Evolutionary conservation across 2,113 vertebrate species (phyloP), one percentile per base, ranked within the genome.

Genomic region (Ginglymostoma cirratum): DNA sequence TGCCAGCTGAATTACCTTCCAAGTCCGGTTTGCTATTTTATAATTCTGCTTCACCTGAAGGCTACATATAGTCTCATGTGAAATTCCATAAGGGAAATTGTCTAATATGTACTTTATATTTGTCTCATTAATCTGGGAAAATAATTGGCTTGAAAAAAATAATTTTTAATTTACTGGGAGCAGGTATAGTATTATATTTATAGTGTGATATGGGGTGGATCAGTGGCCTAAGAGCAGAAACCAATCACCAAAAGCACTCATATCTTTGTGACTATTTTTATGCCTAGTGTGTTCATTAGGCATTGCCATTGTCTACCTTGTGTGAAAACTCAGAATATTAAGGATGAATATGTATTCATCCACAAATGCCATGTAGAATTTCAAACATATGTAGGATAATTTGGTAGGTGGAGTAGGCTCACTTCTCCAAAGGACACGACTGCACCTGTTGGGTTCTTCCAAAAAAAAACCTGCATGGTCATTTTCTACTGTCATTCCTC

Each of bases 61-160:
- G 21, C 34, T 38, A 42, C 17, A 42, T 7, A 42, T 66, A 19
- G 34, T n/a, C 61, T 92, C 34, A 34, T 93, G 21, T 93, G 89
- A n/a, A 93, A 67, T 38, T 6, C 55, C 55, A 65, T 17, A 19
- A 5, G 24, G 87, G 55, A 61, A 61, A 38, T 38, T 66, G 19
- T 67, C 6, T 93, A 0, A 19, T 67, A 38, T 66, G 61, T 66
- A 66, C 34, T 92, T 80, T n/a, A 93, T 93, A 93, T 67, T 93
- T 93, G 89, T 34, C 61, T 93, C 21, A 93, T 66, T 66, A 93
- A 93, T 67, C 15, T 23, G 34, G n/a, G 17, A 93, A 93, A 93
- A 67, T 90, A 93, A 67, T 93, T 93, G 34, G 27, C n/a, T 66
- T 67, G 87, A 30, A 30, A 30, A 90, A 93, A 93, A 66, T 67